Evolutionary conservation across 1,140 invertebrate genomes (phyloP), one percentile per base, ranked within the genome.

Genomic region (Drosophila repleta): DNA sequence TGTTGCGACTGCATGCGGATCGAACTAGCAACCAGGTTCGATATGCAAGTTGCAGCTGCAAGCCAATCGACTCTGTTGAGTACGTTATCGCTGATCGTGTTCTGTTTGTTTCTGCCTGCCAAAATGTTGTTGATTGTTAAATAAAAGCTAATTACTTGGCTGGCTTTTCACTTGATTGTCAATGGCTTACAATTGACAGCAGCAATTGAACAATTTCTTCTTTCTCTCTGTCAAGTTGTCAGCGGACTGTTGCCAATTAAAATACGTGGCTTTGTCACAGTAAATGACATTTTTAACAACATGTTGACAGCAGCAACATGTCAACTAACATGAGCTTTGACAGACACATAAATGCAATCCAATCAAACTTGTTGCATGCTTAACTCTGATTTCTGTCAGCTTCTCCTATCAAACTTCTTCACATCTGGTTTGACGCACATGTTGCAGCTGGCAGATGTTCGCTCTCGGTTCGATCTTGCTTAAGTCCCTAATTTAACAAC

Each of bases 11-110:
- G 32, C 32, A 35, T 29, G 32, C 32, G 11, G 32, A 35, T 10
- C 32, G 10, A 41, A 48, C 67, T 65, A 66, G 21, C 64, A 80
- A 6, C 52, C 21, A 0, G 39, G 79, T 79, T 79, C 32, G 79
- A 78, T 56, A 37, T 13, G 32, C 26, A 24, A 4, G 61, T 61
- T 71, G 58, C 7, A n/a, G 32, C 39, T 11, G 63, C 41, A 13
- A 52, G 57, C 60, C 69, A 46, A 24, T 21, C 15, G 39, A 15
- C 3, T 11, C 39, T n/a, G 29, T 21, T 43, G 43, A 60, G 57
- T 6, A 32, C 21, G 63, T 76, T 69, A 41, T 46, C 20, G 21
- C 5, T n/a, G 20, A 13, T 26, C 43, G 10, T 4, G 3, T 4
- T 46, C 10, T 46, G n/a, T 11, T 43, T 43, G 18, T 15, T 17